Evolutionary conservation across 1,140 invertebrate genomes (phyloP).

Genomic region (Armadillidium nasatum): DNA sequence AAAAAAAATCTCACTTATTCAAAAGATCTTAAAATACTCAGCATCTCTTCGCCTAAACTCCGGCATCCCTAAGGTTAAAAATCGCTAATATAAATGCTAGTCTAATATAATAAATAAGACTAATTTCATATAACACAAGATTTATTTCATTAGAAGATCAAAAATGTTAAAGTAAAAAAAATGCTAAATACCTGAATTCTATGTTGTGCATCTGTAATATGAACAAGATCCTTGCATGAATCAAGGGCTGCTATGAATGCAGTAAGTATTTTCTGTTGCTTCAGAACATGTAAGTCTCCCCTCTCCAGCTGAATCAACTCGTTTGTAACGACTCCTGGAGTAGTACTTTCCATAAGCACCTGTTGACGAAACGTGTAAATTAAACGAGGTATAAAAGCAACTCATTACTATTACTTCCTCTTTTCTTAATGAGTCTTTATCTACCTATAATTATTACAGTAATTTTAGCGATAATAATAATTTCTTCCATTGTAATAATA

Average conservation of each 20-base stretch:
- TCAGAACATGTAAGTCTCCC: constrained; percentile 59
- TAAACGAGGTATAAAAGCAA: too few species aligned
- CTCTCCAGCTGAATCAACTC: constrained; percentile 67
- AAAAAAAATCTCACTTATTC: too few species aligned
- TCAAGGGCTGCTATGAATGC: constrained; percentile 80
- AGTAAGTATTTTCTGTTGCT: constrained; percentile 59
- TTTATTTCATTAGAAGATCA: constrained; percentile 27
- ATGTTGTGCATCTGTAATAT: constrained; percentile 77
- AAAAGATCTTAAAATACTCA: too few species aligned
- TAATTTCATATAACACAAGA: constrained; percentile 11
- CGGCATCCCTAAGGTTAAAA: too few species aligned
- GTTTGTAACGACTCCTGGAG: constrained; percentile 63
- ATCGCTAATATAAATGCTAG: too few species aligned
- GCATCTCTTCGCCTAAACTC: too few species aligned
- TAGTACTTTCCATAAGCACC: constrained; percentile 67
- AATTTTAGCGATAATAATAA: too few species aligned
- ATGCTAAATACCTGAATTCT: constrained; percentile 65
- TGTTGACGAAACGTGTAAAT: constrained; percentile 50
- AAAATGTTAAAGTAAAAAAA: constrained; percentile 14
- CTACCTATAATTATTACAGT: too few species aligned
- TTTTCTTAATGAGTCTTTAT: too few species aligned
- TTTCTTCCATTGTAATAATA: too few species aligned
- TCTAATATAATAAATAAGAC: not conserved
- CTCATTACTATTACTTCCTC: too few species aligned
- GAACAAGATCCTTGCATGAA: constrained; percentile 74